Evolutionary conservation across 1,140 invertebrate species (phyloP), one percentile per base, ranked within the genome.

Genomic region (Bombus difficillimus): DNA sequence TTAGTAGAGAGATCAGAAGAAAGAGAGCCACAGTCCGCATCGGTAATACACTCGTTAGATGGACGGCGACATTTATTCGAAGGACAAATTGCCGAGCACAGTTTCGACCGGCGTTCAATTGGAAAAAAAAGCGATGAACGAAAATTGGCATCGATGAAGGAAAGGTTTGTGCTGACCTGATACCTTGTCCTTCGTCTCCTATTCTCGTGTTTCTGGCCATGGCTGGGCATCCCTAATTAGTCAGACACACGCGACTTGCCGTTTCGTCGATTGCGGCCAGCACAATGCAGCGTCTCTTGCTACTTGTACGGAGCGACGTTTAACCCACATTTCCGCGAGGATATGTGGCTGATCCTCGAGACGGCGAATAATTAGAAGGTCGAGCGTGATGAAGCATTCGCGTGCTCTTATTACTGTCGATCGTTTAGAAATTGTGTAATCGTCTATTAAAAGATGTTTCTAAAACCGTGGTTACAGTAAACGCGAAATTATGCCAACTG

Each of bases 191-290:
- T 22, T 34, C 73, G 18, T n/a, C 62, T 43, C 68, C 47, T 47
- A 43, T 37, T 86, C 37, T 57, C 57, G 59, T 47, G 41, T 62
- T 47, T 62, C 34, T 57, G 32, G 32, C 68, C 81, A 75, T 64
- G 74, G 43, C 76, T 81, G 59, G 66, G 76, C 53, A 59, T 84
- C 53, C 74, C 74, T 89, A 85, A 89, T 89, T 85, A 87, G 79
- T 53, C 69, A 43, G 78, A 59, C 81, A 69, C 62, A 68, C 39
- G 81, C 66, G 57, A 41, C 75, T 76, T 77, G 43, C 62, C 81
- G 88, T 89, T 90, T 87, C 77, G 39, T 43, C 81, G 64, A 83
- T 86, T n/a, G 28, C 28, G 47, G 18, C 18, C 47, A 53, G 5
- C 18, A 53, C 47, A 6, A 53, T 22, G 47, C 18, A 22, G 47